Conservation (phyloP, 53 echinoderm and acorn worm genomes). For the Zoroaster sp. region DNA sequence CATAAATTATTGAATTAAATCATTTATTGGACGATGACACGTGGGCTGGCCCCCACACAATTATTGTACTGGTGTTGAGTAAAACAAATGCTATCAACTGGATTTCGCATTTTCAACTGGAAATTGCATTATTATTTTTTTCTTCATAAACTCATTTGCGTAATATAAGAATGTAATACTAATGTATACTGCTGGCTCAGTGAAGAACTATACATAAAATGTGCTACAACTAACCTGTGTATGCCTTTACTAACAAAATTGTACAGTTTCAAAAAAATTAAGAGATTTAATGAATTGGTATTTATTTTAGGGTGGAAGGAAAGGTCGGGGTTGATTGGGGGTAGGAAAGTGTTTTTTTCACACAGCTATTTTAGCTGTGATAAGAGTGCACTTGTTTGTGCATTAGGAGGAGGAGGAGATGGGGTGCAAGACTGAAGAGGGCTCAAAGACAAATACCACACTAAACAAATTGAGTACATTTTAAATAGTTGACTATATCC, state of each 20-base stretch:
- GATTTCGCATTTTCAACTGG: not conserved
- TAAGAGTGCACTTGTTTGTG: not conserved
- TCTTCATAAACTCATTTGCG: slow-evolving; percentile 47
- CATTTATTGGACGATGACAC: slow-evolving; percentile 1
- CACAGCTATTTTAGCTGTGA: not conserved
- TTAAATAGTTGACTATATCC: not conserved
- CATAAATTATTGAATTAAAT: not conserved
- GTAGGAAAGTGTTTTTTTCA: not conserved
- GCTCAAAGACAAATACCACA: not conserved
- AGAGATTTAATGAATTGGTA: slow-evolving; percentile 25
- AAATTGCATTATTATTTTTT: not conserved
- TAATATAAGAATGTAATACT: not conserved
- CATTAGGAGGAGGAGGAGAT: not conserved
- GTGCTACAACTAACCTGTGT: slow-evolving; percentile 43
- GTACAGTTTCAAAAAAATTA: slow-evolving; percentile 34
- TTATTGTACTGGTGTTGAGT: not conserved
- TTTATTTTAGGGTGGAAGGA: slow-evolving; percentile 56
- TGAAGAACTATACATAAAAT: not conserved
- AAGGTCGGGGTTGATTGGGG: too few species aligned
- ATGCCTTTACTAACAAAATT: slow-evolving; percentile 54
- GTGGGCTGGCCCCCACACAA: slow-evolving; percentile 13
- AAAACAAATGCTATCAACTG: not conserved
- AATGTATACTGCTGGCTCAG: slow-evolving; percentile 53
- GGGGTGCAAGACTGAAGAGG: not conserved
- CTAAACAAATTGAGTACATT: not conserved